Conservation (phyloP, 2,888 invertebrate species). For the Drosophila fungiperda region DNA sequence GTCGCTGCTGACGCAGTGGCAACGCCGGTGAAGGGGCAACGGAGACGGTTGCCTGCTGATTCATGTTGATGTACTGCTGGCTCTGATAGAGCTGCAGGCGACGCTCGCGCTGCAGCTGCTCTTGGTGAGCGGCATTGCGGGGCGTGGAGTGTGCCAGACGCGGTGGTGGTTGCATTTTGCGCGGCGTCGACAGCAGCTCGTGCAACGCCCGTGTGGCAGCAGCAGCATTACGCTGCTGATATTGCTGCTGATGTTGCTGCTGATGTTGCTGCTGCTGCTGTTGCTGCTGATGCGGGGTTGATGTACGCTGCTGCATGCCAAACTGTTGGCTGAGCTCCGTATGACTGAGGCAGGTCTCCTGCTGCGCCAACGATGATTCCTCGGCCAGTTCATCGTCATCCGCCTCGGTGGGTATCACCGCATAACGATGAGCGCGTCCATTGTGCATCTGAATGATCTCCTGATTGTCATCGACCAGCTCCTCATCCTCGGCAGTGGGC, state of each 20-base stretch:
- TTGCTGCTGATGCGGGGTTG: constrained; percentile 79
- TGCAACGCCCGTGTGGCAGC: constrained; percentile 91
- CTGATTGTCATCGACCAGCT: constrained; percentile 85
- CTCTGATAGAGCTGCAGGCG: constrained; percentile 78
- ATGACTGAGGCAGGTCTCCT: constrained; percentile 85
- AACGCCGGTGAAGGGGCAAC: constrained; percentile 40
- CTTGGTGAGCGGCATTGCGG: constrained; percentile 69
- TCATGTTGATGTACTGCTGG: constrained; percentile 70
- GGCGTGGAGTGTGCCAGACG: constrained; percentile 77
- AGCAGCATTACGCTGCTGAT: constrained; percentile 85
- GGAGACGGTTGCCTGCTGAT: constrained; percentile 38
- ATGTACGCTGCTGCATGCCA: constrained; percentile 74
- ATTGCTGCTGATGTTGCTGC: constrained; percentile 12
- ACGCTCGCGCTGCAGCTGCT: constrained; percentile 69
- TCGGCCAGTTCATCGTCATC: constrained; percentile 83
- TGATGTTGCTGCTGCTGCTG: constrained; percentile 66
- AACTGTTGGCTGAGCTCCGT: constrained; percentile 82
- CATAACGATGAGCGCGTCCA: constrained; percentile 86
- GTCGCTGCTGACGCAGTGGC: constrained; percentile 65
- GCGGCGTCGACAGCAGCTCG: constrained; percentile 90
- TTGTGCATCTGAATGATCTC: constrained; percentile 85
- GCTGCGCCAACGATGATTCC: constrained; percentile 74
- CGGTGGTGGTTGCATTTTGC: constrained; percentile 87
- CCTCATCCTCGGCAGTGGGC: constrained; percentile 88
- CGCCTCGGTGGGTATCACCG: constrained; percentile 87